phyloP scores from a whole-genome alignment of 2,797 vertebrate genomes.

The Syngnathus rostellatus region DNA sequence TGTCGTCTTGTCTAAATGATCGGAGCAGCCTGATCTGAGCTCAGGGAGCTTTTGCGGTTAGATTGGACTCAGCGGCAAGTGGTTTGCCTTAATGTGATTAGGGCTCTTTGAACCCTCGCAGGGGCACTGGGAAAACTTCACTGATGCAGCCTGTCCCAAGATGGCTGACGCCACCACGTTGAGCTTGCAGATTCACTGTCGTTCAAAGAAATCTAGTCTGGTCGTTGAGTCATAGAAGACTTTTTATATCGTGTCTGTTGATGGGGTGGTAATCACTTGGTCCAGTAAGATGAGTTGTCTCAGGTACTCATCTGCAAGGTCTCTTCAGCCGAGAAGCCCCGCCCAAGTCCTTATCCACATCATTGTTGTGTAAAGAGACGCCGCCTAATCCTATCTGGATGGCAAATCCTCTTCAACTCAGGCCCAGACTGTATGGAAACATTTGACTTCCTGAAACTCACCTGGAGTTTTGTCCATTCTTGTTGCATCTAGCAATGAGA shows the following conservation, averaged over 20 bases:
- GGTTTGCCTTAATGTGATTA: slow-evolving; percentile 61
- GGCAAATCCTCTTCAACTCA: slow-evolving; percentile 63
- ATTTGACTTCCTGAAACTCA: slow-evolving; percentile 50
- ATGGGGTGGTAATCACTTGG: slow-evolving; percentile 15
- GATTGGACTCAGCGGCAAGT: slow-evolving; percentile 40
- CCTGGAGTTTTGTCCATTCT: slow-evolving; percentile 32
- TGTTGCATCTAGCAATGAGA: neutral
- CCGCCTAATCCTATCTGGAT: slow-evolving; percentile 71
- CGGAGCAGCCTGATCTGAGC: slow-evolving; percentile 40
- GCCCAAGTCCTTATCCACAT: slow-evolving; percentile 64
- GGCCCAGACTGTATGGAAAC: slow-evolving; percentile 64
- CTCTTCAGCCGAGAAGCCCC: slow-evolving; percentile 59
- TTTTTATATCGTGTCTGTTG: too few species aligned
- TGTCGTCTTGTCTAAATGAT: slow-evolving; percentile 37
- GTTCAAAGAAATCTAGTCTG: neutral
- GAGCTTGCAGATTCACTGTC: neutral
- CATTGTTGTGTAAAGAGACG: slow-evolving; percentile 73
- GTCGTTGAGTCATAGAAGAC: neutral
- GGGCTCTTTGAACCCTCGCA: slow-evolving; percentile 34
- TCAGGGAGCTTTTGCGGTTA: slow-evolving; percentile 42
- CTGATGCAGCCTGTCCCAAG: slow-evolving; percentile 26
- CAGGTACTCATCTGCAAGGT: slow-evolving; percentile 46
- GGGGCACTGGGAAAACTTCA: slow-evolving; percentile 10
- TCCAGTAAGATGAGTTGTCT: slow-evolving; percentile 55
- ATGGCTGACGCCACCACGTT: neutral